phyloP scores from a whole-genome alignment of 2,113 vertebrate species.

The Notothenia coriiceps region DNA sequence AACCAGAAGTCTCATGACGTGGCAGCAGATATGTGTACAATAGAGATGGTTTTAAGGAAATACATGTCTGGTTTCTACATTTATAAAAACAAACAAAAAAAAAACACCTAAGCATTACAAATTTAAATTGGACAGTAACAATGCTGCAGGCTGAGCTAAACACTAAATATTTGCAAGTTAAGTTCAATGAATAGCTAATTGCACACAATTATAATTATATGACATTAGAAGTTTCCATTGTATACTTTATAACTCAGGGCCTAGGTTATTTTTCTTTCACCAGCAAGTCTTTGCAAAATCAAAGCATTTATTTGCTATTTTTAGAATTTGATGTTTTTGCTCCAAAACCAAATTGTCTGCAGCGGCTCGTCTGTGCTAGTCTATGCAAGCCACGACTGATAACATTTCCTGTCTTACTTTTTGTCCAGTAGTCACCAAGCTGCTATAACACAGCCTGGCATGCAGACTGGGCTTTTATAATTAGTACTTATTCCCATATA shows the following conservation, averaged over 20 bases:
- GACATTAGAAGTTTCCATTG: not conserved
- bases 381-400: not conserved
- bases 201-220: not conserved
- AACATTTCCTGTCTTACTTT: slow-evolving; percentile 26
- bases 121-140: not conserved
- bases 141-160: not conserved
- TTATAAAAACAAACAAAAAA: not conserved
- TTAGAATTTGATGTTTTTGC: not conserved
- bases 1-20: not conserved
- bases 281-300: no score
- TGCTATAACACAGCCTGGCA: not conserved
- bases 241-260: not conserved
- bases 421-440: slow-evolving; percentile 2
- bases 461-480: not conserved
- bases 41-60: not conserved
- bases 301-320: not conserved
- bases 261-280: no score
- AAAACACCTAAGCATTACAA: not conserved
- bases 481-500: slow-evolving; percentile 10
- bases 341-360: not conserved
- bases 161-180: not conserved
- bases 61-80: not conserved
- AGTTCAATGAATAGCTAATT: not conserved
- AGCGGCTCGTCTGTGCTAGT: slow-evolving; percentile 16
- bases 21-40: not conserved